Evolutionary conservation across 2,888 invertebrate species (phyloP), one percentile per base, ranked within the genome.

Genomic region (Empis livida): DNA sequence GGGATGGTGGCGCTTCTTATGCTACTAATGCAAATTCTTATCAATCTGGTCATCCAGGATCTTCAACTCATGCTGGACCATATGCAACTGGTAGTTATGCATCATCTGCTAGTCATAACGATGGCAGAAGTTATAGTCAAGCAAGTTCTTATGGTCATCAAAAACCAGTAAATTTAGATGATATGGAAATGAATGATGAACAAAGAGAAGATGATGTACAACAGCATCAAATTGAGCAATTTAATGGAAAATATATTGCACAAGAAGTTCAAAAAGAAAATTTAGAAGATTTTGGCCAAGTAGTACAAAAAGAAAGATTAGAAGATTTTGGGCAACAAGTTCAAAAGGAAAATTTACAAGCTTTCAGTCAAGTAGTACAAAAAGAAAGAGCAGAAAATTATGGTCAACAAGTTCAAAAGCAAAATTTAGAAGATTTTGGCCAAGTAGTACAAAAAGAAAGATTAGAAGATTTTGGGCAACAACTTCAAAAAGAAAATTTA

Each of bases 381-480:
- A 20, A 20, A 20, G 20, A 20, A 20, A 20, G 5, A 5, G 3
- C 5, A 5, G 20, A 20, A 20, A 5, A 20, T 20, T 20, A 5
- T 20, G 43, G 43, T 10, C 44, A 47, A 30, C 44, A 43, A 44
- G 30, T 44, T 8, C 43, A 43, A 45, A 14, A 20, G 5, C 4
- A 20, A 5, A 20, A 5, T 5, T 20, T 20, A 20, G 20, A 20
- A 20, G 20, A 20, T 20, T 20, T 20, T 20, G 20, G 20, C 5
- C 20, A 20, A 20, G 20, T 20, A 20, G 20, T 20, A 20, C 41
- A 45, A 16, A 47, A 47, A 13, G 52, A 54, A 46, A 32, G 49
- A 4, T 35, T 51, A 2, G 53, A 54, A 40, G 55, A 56, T 38
- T 51, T 48, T 43, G 55, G 55, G 9, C 57, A 58, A 37, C 51